A percentile compares a stretch with the other conserved stretches of the same genome.
Conservation (phyloP, 1,140 invertebrate genomes). For the Camponotus vicinus region DNA sequence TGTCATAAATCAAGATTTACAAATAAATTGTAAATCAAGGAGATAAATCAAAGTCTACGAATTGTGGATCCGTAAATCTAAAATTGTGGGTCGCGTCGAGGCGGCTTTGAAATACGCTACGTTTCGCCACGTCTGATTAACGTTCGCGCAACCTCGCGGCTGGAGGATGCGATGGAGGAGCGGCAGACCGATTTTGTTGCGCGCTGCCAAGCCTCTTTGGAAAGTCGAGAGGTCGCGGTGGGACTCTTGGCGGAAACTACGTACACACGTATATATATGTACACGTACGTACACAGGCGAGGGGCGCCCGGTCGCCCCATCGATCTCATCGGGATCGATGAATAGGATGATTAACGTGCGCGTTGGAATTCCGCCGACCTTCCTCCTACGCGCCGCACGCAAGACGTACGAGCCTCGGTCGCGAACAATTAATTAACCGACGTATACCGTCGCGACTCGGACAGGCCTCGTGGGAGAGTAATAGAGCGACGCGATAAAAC, state of each 20-base stretch:
- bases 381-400: slow-evolving; percentile 61
- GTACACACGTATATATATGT: neutral
- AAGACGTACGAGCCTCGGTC: slow-evolving; percentile 42
- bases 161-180: neutral
- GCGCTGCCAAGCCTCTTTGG: slow-evolving; percentile 49
- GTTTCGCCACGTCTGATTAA: slow-evolving; percentile 13
- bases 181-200: slow-evolving; percentile 33
- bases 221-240: slow-evolving; percentile 58
- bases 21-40: neutral
- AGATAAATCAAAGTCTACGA: neutral
- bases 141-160: neutral
- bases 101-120: neutral
- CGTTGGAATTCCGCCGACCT: slow-evolving; percentile 56
- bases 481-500: slow-evolving; percentile 55
- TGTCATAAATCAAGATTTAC: neutral
- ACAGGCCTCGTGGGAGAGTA: slow-evolving; percentile 56
- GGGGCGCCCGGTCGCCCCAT: slow-evolving; percentile 50
- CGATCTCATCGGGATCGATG: slow-evolving; percentile 67
- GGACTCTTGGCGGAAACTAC: slow-evolving; percentile 46
- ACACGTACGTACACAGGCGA: neutral
- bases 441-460: slow-evolving; percentile 32
- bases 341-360: slow-evolving; percentile 73
- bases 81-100: neutral
- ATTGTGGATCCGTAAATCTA: neutral
- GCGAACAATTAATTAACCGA: slow-evolving; percentile 71